Conservation (phyloP, 2,888 invertebrate species). For the Cylindroiulus punctatus region DNA sequence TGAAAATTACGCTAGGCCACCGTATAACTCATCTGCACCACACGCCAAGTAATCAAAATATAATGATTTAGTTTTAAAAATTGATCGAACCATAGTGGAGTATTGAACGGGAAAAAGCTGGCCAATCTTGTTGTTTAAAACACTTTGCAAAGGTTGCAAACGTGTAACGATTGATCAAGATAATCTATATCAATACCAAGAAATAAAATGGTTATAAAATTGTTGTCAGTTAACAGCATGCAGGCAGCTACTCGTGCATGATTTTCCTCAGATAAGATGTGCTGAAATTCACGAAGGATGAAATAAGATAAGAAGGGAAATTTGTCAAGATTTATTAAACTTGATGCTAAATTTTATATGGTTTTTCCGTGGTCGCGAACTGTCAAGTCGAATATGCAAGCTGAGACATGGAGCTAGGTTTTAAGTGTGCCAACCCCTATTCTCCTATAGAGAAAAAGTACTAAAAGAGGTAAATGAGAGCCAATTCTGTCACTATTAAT, state of each 20-base stretch:
- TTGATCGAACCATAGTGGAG: not conserved
- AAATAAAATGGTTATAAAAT: too few species aligned
- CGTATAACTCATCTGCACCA: not conserved
- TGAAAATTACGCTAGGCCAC: not conserved
- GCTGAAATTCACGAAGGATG: not conserved
- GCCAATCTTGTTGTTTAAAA: too few species aligned
- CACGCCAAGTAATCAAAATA: not conserved
- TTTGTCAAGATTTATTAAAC: not conserved
- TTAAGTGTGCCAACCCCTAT: not conserved
- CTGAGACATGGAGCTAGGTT: not conserved
- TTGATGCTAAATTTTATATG: not conserved
- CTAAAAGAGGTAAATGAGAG: not conserved
- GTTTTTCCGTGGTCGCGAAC: not conserved
- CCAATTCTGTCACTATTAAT: slow-evolving; percentile 1
- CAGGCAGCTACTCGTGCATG: not conserved
- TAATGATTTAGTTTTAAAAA: not conserved
- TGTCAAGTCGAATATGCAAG: not conserved
- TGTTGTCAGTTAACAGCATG: not conserved
- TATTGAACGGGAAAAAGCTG: too few species aligned
- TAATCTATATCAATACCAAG: too few species aligned
- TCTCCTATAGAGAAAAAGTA: not conserved
- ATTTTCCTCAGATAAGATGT: not conserved
- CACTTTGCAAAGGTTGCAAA: too few species aligned
- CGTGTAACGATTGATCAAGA: too few species aligned
- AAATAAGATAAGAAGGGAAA: not conserved